Evolutionary conservation across 2,888 invertebrate species (phyloP).

Genomic region (Dasypolia templi): DNA sequence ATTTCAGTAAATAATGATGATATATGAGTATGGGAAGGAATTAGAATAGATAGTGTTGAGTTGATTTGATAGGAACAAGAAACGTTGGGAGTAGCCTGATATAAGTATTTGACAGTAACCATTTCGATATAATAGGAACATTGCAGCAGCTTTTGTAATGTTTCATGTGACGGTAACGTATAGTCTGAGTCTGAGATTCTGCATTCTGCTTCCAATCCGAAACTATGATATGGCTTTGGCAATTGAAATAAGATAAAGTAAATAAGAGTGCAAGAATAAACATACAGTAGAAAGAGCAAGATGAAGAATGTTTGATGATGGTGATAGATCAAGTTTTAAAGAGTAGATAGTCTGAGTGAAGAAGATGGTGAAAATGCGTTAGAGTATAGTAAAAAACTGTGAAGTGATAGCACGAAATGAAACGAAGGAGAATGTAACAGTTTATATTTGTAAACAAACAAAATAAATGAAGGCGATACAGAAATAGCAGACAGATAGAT

Average conservation of each 20-base stretch:
- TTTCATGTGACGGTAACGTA: not conserved
- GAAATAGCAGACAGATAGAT: conserved; percentile 46
- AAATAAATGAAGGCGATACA: conserved; percentile 50
- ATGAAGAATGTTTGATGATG: not conserved
- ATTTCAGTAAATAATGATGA: not conserved
- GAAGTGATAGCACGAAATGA: conserved; percentile 69
- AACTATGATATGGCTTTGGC: not conserved
- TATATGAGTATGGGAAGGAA: not conserved
- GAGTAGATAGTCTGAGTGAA: conserved; percentile 9
- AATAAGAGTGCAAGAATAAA: not conserved
- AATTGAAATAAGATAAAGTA: not conserved
- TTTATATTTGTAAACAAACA: conserved; percentile 64
- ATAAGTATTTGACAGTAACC: not conserved
- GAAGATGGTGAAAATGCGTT: conserved; percentile 31
- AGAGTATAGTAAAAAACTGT: conserved; percentile 24
- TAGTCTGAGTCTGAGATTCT: not conserved
- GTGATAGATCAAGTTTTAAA: conserved; percentile 6
- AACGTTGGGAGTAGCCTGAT: not conserved
- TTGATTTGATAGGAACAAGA: not conserved
- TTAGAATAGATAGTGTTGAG: not conserved
- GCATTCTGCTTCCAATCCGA: not conserved
- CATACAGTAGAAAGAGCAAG: not conserved
- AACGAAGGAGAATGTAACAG: conserved; percentile 69
- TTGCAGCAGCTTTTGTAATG: not conserved
- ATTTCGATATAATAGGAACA: not conserved